Evolutionary conservation across 2,888 invertebrate species (phyloP).

Genomic region (Agrotis segetum): DNA sequence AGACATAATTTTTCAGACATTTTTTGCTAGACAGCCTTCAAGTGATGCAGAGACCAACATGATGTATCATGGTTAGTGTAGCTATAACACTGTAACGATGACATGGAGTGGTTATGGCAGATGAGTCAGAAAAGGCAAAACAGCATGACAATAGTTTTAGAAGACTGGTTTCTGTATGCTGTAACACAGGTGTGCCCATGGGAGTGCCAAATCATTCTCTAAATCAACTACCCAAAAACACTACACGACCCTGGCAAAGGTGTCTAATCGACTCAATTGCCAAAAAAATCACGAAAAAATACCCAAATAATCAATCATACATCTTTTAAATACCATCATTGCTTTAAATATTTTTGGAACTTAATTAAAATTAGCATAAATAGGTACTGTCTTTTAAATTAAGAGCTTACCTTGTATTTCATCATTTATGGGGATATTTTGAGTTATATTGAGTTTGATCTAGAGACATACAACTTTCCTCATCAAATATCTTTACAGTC

Average conservation of each 20-base stretch:
- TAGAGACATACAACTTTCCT: constrained; percentile 47
- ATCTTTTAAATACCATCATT: too few relatives aligned
- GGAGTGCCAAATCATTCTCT: neutral
- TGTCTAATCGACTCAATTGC: too few relatives aligned
- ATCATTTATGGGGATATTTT: neutral
- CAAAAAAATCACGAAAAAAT: too few relatives aligned
- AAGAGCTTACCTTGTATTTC: too few relatives aligned
- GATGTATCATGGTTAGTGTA: constrained; percentile 4
- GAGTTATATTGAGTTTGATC: constrained; percentile 4
- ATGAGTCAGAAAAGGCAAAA: neutral
- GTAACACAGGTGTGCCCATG: neutral
- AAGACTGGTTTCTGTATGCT: neutral
- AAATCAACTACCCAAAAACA: too few relatives aligned
- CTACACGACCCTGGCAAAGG: too few relatives aligned
- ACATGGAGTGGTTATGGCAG: neutral
- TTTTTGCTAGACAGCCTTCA: neutral
- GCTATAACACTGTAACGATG: neutral
- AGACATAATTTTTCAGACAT: neutral
- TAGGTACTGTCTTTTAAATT: neutral
- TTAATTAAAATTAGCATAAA: neutral
- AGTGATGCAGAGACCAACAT: neutral
- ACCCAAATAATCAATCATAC: neutral
- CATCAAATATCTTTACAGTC: constrained; percentile 72
- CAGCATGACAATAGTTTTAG: constrained; percentile 3
- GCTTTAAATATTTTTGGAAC: neutral